Conservation (phyloP, 2,888 invertebrate genomes). For the Synanthedon andrenaeformis region DNA sequence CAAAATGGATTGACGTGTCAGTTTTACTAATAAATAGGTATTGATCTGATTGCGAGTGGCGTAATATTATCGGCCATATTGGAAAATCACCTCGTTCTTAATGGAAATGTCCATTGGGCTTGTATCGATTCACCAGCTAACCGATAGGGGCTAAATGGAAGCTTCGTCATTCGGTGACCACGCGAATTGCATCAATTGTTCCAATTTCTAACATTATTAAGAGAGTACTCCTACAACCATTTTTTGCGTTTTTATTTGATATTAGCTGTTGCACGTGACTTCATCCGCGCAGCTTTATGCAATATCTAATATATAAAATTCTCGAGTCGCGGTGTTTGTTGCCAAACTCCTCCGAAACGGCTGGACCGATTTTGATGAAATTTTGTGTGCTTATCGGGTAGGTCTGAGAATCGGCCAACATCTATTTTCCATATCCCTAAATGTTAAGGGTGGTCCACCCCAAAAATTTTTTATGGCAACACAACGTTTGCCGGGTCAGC, state of each 20-base stretch:
- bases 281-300: too few relatives aligned
- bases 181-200: constrained; percentile 1
- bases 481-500: too few relatives aligned
- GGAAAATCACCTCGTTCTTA: neutral
- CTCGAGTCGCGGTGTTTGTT: too few relatives aligned
- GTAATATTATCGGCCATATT: neutral
- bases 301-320: too few relatives aligned
- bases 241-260: neutral
- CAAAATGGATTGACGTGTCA: neutral
- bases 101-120: constrained; percentile 6
- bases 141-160: constrained; percentile 4
- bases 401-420: too few relatives aligned
- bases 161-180: constrained; percentile 3
- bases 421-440: too few relatives aligned
- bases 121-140: constrained; percentile 2
- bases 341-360: too few relatives aligned
- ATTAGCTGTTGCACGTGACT: neutral
- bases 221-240: neutral
- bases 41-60: neutral
- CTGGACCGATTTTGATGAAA: too few relatives aligned
- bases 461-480: too few relatives aligned
- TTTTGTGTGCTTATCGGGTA: too few relatives aligned
- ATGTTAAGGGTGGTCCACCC: too few relatives aligned
- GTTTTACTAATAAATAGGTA: neutral
- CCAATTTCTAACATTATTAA: constrained; percentile 5